Evolutionary conservation across 2,888 invertebrate species (phyloP).

Genomic region (Euclidia mi): DNA sequence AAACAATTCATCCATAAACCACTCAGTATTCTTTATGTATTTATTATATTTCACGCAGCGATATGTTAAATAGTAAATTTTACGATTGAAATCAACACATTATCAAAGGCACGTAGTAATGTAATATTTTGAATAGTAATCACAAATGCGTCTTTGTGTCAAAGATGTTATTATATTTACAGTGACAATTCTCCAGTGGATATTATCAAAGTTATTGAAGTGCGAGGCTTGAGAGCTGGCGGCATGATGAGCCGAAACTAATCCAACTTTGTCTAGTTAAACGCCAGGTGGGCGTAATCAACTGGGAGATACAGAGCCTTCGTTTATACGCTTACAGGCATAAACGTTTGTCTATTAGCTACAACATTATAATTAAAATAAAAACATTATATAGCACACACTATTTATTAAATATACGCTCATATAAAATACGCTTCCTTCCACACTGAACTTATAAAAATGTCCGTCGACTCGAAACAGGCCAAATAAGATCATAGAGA

Average conservation of each 20-base stretch:
- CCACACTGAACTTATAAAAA: too few species aligned
- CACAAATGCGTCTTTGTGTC: conserved; percentile 16
- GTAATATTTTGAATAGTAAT: conserved; percentile 1
- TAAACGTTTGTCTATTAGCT: not conserved
- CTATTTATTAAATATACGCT: too few species aligned
- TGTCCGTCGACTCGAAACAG: too few species aligned
- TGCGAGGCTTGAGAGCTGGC: conserved; percentile 48
- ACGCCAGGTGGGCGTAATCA: conserved; percentile 41
- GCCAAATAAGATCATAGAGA: too few species aligned
- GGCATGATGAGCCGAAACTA: conserved; percentile 70
- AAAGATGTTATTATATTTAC: conserved; percentile 54
- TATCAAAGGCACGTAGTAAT: not conserved
- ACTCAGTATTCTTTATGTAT: too few species aligned
- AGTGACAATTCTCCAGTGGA: conserved; percentile 60
- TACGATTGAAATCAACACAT: too few species aligned
- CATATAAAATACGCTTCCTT: too few species aligned
- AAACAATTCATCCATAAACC: too few species aligned
- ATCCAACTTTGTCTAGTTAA: conserved; percentile 69
- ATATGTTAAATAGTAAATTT: too few species aligned
- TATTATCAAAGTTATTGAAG: conserved; percentile 74
- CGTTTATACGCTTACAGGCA: conserved; percentile 13
- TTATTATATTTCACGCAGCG: too few species aligned
- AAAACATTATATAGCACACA: too few species aligned
- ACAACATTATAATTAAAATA: too few species aligned
- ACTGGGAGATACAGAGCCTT: conserved; percentile 36